These are phyloP conservation scores for Trachelipus rathkii DNA, from an alignment of 1,140 invertebrate genomes.

Conservation along the genomic window DNA sequence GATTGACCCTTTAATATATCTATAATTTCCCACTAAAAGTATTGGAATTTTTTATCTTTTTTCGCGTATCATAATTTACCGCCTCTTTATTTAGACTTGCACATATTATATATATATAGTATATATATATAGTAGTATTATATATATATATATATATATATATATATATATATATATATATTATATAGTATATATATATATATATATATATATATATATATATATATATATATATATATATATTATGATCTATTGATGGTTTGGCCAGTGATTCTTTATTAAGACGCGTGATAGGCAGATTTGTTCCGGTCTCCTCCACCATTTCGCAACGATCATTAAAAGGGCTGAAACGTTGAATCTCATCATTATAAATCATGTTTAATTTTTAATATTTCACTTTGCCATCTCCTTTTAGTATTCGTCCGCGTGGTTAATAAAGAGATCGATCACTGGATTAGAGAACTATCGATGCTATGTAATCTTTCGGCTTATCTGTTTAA, in stretches of 20 bases:
- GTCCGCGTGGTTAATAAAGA: not conserved
- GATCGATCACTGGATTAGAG: constrained; percentile 9
- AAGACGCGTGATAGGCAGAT: constrained; percentile 8
- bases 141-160: too few species aligned
- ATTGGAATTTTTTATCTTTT: too few species aligned
- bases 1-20: too few species aligned
- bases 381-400: constrained; percentile 10
- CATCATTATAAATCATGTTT: constrained; percentile 11
- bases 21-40: too few species aligned
- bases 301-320: not conserved
- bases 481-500: not conserved
- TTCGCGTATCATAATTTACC: too few species aligned
- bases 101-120: too few species aligned
- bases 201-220: too few species aligned
- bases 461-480: constrained; percentile 4
- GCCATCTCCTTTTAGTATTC: constrained; percentile 2
- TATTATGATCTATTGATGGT: not conserved
- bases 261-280: not conserved
- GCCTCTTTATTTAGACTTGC: too few species aligned
- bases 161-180: too few species aligned
- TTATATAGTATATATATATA: too few species aligned
- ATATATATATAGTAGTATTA: too few species aligned
- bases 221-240: too few species aligned
- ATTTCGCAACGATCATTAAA: not conserved
- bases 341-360: not conserved